Evolutionary conservation across 2,797 vertebrate genomes (phyloP), one percentile per base, ranked within the genome.

Genomic region (Cossypha polioptera): DNA sequence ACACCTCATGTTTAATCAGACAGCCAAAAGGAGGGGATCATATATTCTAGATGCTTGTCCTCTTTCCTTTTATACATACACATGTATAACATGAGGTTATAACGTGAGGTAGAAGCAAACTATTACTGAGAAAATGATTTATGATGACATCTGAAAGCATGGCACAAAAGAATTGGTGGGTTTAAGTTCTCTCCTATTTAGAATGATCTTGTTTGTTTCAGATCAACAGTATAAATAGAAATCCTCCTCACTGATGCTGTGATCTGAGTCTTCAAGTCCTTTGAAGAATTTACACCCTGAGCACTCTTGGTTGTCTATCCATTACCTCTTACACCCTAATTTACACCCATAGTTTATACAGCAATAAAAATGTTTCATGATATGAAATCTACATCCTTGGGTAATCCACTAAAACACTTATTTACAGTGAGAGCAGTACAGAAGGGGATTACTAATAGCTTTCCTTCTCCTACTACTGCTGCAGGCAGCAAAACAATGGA

Each of bases 401-500:
- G 31, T 82, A 85, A 90, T 86, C 59, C 67, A 75, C 66, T 87
- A 72, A 95, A 80, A 13, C 19, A 58, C 61, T 91, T 93, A 73
- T 77, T 94, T 92, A 80, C 80, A 65, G 82, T 47, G n/a, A 89
- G 12, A 88, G 51, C 66, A 90, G 45, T 68, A 81, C 35, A 91
- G 75, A 79, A 50, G 35, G 50, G 31, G 76, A 91, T 94, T 94
- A 83, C 78, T 90, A 86, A 85, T 77, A 93, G 50, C 69, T 91
- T 96, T 94, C 31, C n/a, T 91, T 95, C 92, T 42, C 47, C 66
- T 84, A 53, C 35, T 63, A 31, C 38, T 73, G 68, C 88, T 81
- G 75, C 58, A 68, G 91, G 92, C 76, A 88, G 73, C 47, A 84
- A 94, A 96, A 95, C 53, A 92, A 92, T 82, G 68, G 85, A 94